Conservation (phyloP, 2,797 vertebrate genomes). For the Notolepis coatsorum region DNA sequence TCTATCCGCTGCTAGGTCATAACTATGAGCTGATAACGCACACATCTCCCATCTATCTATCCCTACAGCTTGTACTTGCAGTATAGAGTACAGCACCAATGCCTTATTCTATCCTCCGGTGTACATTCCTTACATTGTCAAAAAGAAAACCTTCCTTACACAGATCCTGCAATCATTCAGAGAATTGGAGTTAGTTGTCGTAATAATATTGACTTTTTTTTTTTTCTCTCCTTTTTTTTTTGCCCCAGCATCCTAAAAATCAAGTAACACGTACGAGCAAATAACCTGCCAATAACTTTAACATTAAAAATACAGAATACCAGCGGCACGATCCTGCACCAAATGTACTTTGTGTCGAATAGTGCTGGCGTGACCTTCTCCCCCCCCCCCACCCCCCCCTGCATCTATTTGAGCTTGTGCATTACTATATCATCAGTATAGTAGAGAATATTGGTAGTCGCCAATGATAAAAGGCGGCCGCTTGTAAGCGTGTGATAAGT, state of each 20-base stretch:
- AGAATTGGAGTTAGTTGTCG: slow-evolving; percentile 53
- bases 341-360: slow-evolving; percentile 58
- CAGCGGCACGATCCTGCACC: slow-evolving; percentile 48
- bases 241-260: slow-evolving; percentile 57
- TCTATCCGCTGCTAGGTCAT: slow-evolving; percentile 56
- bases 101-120: slow-evolving; percentile 46
- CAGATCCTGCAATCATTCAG: slow-evolving; percentile 49
- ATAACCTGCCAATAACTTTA: slow-evolving; percentile 74
- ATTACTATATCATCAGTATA: slow-evolving; percentile 50
- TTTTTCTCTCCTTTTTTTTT: too few species aligned
- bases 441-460: slow-evolving; percentile 50
- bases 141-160: slow-evolving; percentile 64
- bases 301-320: slow-evolving; percentile 78
- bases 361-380: slow-evolving; percentile 58
- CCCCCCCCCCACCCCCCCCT: too few species aligned
- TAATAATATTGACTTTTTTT: too few species aligned
- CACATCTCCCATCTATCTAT: slow-evolving; percentile 45
- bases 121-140: slow-evolving; percentile 69
- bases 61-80: slow-evolving; percentile 54
- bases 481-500: slow-evolving; percentile 41
- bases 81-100: slow-evolving; percentile 70
- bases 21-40: slow-evolving; percentile 54
- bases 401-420: slow-evolving; percentile 53
- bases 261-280: slow-evolving; percentile 66
- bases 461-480: slow-evolving; percentile 40